Evolutionary conservation across 1,140 invertebrate genomes (phyloP).

Genomic region (Gonatopus flavifemur): DNA sequence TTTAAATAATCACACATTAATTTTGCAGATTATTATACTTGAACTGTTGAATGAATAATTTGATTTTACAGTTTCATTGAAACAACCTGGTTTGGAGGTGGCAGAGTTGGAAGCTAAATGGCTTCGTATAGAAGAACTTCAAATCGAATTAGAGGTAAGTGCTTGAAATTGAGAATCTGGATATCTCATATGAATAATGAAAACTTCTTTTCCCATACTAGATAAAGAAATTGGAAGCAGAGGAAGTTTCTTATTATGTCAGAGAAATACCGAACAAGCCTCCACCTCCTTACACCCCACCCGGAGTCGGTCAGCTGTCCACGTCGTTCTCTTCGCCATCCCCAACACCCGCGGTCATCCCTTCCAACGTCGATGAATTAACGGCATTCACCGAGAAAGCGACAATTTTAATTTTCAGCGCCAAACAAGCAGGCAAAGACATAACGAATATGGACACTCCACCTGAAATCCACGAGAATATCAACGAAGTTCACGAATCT

Average conservation of each 20-base stretch:
- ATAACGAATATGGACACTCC: slow-evolving; percentile 49
- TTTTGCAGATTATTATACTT: slow-evolving; percentile 9
- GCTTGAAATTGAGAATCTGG: no score
- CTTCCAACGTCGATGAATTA: slow-evolving; percentile 54
- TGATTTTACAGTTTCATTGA: slow-evolving; percentile 41
- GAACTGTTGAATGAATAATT: slow-evolving; percentile 17
- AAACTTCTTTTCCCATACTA: slow-evolving; percentile 24
- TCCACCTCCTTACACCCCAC: slow-evolving; percentile 71
- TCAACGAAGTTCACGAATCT: slow-evolving; percentile 50
- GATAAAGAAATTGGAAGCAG: slow-evolving; percentile 65
- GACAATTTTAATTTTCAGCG: slow-evolving; percentile 53
- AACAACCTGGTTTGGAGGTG: slow-evolving; percentile 51
- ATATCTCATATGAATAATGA: slow-evolving; percentile 2
- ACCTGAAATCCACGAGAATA: slow-evolving; percentile 44
- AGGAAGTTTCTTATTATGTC: slow-evolving; percentile 63
- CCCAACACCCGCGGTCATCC: slow-evolving; percentile 49
- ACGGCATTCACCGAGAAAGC: slow-evolving; percentile 54
- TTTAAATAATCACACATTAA: slow-evolving; percentile 2
- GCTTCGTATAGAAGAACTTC: slow-evolving; percentile 60
- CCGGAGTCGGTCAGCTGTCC: slow-evolving; percentile 40
- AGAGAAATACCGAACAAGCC: slow-evolving; percentile 73
- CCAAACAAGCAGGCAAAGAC: slow-evolving; percentile 47
- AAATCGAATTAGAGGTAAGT: slow-evolving; percentile 65
- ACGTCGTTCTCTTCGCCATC: slow-evolving; percentile 39
- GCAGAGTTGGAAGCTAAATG: slow-evolving; percentile 55